Conservation (phyloP, 2,888 invertebrate genomes). For the Schizotus pectinicornis region DNA sequence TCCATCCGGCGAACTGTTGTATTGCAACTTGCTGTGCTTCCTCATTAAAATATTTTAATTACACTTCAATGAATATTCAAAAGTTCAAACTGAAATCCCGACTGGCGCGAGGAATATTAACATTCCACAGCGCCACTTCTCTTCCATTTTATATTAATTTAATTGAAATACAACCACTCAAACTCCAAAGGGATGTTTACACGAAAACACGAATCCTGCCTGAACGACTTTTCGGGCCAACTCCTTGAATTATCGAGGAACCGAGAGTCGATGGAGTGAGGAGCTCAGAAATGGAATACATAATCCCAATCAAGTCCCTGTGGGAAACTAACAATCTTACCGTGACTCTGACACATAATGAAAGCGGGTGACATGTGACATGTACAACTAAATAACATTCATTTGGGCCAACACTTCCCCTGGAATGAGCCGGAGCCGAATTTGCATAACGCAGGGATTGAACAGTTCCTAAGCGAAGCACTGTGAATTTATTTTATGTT, state of each 20-base stretch:
- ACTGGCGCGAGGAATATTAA: slow-evolving; percentile 25
- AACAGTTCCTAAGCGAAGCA: slow-evolving; percentile 46
- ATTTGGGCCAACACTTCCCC: slow-evolving; percentile 45
- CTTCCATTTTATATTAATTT: slow-evolving; percentile 20
- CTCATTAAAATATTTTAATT: slow-evolving; percentile 59
- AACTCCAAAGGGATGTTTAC: slow-evolving; percentile 14
- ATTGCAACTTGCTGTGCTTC: slow-evolving; percentile 41
- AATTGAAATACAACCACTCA: slow-evolving; percentile 30
- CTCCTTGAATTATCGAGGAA: not conserved
- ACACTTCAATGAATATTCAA: slow-evolving; percentile 55
- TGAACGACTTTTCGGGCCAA: slow-evolving; percentile 1
- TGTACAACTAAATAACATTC: slow-evolving; percentile 53
- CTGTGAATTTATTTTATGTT: slow-evolving; percentile 52
- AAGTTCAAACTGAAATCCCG: slow-evolving; percentile 32
- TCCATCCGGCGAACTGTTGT: slow-evolving; percentile 38
- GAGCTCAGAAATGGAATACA: slow-evolving; percentile 41
- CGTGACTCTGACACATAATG: slow-evolving; percentile 52
- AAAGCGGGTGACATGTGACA: slow-evolving; percentile 54
- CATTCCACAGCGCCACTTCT: slow-evolving; percentile 17
- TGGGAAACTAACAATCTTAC: slow-evolving; percentile 51
- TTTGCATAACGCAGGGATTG: slow-evolving; percentile 51
- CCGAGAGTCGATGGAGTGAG: not conserved
- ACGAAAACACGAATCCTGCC: slow-evolving; percentile 11
- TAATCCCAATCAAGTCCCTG: slow-evolving; percentile 50
- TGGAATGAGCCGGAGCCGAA: slow-evolving; percentile 36